Percentiles rank a stretch among this genome's conserved stretches.
These are phyloP conservation scores for Pilophorus perplexus DNA, from an alignment of 2,888 invertebrate genomes.

Conservation along the genomic window DNA sequence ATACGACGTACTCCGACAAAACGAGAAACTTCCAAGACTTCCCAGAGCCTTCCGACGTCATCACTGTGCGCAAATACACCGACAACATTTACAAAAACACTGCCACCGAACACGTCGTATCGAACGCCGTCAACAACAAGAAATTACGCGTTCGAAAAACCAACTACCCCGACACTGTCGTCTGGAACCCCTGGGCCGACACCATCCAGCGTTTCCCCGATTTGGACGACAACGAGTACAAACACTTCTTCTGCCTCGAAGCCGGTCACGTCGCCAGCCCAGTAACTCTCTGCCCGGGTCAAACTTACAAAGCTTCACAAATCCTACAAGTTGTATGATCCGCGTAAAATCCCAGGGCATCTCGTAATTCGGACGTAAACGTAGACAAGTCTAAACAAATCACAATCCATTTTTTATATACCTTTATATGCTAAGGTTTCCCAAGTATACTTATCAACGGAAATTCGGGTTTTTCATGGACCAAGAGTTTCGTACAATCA, in stretches of 20 bases:
- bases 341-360: no score
- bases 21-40: conserved; percentile 16
- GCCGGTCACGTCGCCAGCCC: conserved; percentile 22
- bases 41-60: not conserved
- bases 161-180: conserved; percentile 26
- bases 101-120: not conserved
- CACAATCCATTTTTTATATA: no score
- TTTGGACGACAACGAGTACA: conserved; percentile 9
- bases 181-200: conserved; percentile 39
- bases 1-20: not conserved
- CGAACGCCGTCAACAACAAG: not conserved
- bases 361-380: no score
- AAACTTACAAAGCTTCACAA: conserved; percentile 15
- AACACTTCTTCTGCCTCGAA: conserved; percentile 25
- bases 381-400: no score
- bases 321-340: not conserved
- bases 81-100: conserved; percentile 15
- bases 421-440: no score
- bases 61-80: conserved; percentile 15
- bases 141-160: not conserved
- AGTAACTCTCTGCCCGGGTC: not conserved
- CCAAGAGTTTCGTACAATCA: no score
- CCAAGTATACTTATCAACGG: no score
- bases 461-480: no score
- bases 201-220: not conserved